These are phyloP conservation scores for Phenganax marumi DNA, from an alignment of 92 coral and sea anemone species.

Conservation along the genomic window DNA sequence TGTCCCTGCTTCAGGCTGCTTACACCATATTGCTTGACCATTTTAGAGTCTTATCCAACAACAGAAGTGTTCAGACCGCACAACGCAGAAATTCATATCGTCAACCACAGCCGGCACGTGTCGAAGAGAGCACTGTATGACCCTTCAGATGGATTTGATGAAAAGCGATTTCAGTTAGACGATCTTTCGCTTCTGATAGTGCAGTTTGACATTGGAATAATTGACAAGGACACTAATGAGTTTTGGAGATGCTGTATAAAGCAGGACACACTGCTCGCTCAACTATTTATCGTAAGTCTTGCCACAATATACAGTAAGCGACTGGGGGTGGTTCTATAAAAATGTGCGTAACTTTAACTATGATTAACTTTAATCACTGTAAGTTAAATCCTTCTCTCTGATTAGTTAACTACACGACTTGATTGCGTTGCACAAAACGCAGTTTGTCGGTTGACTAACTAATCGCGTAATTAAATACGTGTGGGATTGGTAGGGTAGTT, in stretches of 20 bases:
- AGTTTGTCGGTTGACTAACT: too few relatives aligned
- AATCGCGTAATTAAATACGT: too few relatives aligned
- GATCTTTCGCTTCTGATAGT: constrained; percentile 6
- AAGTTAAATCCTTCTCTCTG: too few relatives aligned
- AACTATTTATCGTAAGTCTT: background rate
- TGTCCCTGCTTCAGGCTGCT: too few relatives aligned
- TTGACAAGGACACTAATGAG: constrained; percentile 32
- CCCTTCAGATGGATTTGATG: constrained; percentile 42
- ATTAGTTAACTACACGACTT: too few relatives aligned
- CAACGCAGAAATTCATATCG: constrained; percentile 46
- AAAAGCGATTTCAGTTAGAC: background rate
- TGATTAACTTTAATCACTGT: too few relatives aligned
- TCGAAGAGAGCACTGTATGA: constrained; percentile 46
- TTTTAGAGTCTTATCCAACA: constrained; percentile 52
- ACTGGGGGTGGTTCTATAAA: too few relatives aligned
- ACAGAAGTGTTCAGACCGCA: constrained; percentile 51
- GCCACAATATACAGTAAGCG: too few relatives aligned
- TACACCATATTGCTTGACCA: too few relatives aligned
- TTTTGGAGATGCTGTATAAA: constrained; percentile 58
- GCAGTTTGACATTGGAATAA: constrained; percentile 12
- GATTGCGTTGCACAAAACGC: too few relatives aligned
- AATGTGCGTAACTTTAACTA: too few relatives aligned
- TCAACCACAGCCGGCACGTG: constrained; percentile 49
- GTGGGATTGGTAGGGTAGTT: too few relatives aligned
- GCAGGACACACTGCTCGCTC: constrained; percentile 10